Evolutionary conservation across 2,888 invertebrate species (phyloP).

Genomic region (Trichogramma evanescens): DNA sequence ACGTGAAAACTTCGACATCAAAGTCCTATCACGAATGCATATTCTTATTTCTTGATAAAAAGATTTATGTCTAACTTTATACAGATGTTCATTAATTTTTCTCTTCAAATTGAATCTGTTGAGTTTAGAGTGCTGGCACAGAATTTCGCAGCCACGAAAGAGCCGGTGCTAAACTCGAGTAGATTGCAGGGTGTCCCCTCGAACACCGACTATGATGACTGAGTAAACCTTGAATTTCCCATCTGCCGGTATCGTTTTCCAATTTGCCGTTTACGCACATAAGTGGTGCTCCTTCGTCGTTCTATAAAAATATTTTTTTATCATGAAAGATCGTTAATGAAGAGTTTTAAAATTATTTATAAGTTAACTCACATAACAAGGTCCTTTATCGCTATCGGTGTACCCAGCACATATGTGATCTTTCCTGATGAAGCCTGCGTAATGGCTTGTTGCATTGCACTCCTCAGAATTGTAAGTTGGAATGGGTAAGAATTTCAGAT

Average conservation of each 20-base stretch:
- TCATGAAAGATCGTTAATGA: not conserved
- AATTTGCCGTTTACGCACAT: constrained; percentile 51
- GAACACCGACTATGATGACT: constrained; percentile 57
- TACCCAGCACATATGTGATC: constrained; percentile 57
- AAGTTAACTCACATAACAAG: constrained; percentile 54
- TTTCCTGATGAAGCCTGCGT: constrained; percentile 53
- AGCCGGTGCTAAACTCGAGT: constrained; percentile 43
- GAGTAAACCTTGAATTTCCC: constrained; percentile 58
- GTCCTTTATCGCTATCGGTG: constrained; percentile 52
- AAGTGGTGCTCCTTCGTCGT: constrained; percentile 61
- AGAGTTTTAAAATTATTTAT: not conserved
- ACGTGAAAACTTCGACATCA: constrained; percentile 16
- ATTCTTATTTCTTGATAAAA: constrained; percentile 5
- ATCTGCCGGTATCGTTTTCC: constrained; percentile 46
- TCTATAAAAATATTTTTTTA: constrained; percentile 49
- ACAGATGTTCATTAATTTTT: constrained; percentile 5
- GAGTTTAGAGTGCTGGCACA: constrained; percentile 39
- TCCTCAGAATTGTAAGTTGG: constrained; percentile 51
- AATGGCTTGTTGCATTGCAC: constrained; percentile 59
- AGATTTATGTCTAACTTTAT: constrained; percentile 17
- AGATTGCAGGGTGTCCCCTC: constrained; percentile 55
- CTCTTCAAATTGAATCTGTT: constrained; percentile 30
- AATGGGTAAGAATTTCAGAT: constrained; percentile 52
- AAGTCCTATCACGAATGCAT: no score
- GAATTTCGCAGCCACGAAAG: constrained; percentile 42